Conservation (phyloP, 1,140 invertebrate species). For the Phortica variegata region DNA sequence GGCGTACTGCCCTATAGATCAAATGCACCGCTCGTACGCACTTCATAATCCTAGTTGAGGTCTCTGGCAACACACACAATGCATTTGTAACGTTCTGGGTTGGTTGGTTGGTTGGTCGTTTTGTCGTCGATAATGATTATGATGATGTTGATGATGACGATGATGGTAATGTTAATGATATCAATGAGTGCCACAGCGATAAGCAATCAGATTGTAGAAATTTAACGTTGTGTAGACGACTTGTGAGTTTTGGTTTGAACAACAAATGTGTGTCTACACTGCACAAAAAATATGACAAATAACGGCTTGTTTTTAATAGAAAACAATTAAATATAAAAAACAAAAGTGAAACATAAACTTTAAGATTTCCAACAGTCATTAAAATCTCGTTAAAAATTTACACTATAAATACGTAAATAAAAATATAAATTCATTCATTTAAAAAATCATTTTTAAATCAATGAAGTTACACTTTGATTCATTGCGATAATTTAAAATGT, state of each 20-base stretch:
- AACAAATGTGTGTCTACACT: conserved; percentile 19
- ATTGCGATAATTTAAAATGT: too few species aligned
- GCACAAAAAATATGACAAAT: not conserved
- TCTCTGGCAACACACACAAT: conserved; percentile 37
- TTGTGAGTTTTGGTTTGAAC: conserved; percentile 28
- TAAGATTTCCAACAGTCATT: not conserved
- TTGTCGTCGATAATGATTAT: conserved; percentile 23
- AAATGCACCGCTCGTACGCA: conserved; percentile 21
- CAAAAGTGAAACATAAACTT: not conserved
- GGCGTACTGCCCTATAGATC: too few species aligned
- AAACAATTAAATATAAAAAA: not conserved
- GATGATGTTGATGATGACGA: too few species aligned
- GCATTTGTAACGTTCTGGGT: not conserved
- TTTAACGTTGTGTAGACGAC: too few species aligned
- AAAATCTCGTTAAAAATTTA: too few species aligned
- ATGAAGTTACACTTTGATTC: too few species aligned
- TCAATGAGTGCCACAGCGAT: too few species aligned
- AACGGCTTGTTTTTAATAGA: not conserved
- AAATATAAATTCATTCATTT: not conserved
- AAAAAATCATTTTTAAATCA: not conserved
- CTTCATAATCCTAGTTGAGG: conserved; percentile 47
- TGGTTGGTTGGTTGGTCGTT: not conserved
- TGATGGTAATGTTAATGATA: too few species aligned
- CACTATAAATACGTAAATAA: not conserved
- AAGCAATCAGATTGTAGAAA: too few species aligned